These are phyloP conservation scores for Drosophila biarmipes DNA, from an alignment of 1,140 invertebrate species.

Conservation along the genomic window DNA sequence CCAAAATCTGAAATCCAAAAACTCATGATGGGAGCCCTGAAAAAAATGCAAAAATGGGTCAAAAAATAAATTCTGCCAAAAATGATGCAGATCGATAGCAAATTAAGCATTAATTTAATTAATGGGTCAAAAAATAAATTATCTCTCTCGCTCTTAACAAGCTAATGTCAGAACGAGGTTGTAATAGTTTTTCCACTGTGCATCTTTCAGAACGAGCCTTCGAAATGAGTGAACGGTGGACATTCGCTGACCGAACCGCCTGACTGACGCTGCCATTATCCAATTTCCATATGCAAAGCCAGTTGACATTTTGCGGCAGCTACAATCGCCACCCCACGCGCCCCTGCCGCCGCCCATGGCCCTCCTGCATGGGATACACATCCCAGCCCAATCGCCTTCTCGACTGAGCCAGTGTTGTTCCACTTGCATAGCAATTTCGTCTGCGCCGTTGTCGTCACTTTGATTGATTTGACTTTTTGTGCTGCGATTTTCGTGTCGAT, in stretches of 20 bases:
- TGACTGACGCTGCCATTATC: constrained; percentile 68
- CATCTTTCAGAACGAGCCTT: constrained; percentile 23
- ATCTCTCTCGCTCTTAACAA: too few species aligned
- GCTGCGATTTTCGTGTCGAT: constrained; percentile 72
- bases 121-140: too few species aligned
- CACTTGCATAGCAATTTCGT: constrained; percentile 66
- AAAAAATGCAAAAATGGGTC: too few species aligned
- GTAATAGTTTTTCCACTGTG: background rate
- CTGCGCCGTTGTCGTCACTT: constrained; percentile 73
- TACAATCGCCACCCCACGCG: constrained; percentile 9
- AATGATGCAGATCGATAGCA: too few species aligned
- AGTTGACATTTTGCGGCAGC: constrained; percentile 78
- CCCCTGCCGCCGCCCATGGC: background rate
- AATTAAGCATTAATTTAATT: too few species aligned
- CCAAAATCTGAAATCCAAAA: too few species aligned
- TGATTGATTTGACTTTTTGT: constrained; percentile 75
- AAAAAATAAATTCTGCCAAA: too few species aligned
- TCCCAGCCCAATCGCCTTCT: background rate
- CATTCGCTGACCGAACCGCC: constrained; percentile 32
- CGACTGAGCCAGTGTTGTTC: constrained; percentile 31
- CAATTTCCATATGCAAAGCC: constrained; percentile 80
- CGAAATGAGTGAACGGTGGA: constrained; percentile 50
- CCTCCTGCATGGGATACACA: background rate
- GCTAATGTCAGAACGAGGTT: too few species aligned
- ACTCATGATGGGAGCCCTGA: too few species aligned